A percentile compares a stretch with the other conserved stretches of the same genome.
These are phyloP conservation scores for Folsomia candida DNA, from an alignment of 2,888 invertebrate genomes.

Conservation along the genomic window DNA sequence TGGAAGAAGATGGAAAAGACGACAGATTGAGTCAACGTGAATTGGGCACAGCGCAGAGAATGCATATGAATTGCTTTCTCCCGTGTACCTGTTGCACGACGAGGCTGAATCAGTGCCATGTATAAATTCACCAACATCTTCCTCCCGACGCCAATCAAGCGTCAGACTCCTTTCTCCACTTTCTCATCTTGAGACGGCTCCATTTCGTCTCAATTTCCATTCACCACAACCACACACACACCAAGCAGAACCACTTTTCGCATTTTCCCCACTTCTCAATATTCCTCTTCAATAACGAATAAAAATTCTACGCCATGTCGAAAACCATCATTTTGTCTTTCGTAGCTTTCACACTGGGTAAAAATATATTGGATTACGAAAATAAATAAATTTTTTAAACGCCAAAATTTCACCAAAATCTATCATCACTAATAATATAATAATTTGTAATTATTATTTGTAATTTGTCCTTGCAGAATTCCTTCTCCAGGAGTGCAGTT, in stretches of 20 bases:
- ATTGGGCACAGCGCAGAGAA: too few relatives aligned
- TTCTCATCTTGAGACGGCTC: neutral
- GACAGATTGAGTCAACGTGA: too few relatives aligned
- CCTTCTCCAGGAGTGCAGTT: neutral
- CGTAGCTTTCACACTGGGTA: neutral
- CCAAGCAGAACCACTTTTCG: neutral
- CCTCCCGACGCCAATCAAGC: neutral
- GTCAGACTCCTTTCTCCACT: neutral
- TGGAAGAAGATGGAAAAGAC: too few relatives aligned
- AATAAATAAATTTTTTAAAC: constrained; percentile 9
- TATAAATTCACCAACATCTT: neutral
- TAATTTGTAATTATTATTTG: neutral
- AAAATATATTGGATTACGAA: too few relatives aligned
- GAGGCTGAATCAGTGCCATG: neutral
- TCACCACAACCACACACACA: neutral
- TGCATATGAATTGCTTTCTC: too few relatives aligned
- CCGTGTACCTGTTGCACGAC: neutral
- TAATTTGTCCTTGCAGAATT: constrained; percentile 13
- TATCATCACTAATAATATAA: neutral
- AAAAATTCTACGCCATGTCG: too few relatives aligned
- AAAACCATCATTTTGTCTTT: neutral
- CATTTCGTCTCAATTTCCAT: neutral
- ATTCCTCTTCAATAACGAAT: neutral
- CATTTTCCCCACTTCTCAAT: neutral
- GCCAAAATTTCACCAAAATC: neutral